Conservation (phyloP, 1,140 invertebrate genomes). For the Medauroidea extradentata region DNA sequence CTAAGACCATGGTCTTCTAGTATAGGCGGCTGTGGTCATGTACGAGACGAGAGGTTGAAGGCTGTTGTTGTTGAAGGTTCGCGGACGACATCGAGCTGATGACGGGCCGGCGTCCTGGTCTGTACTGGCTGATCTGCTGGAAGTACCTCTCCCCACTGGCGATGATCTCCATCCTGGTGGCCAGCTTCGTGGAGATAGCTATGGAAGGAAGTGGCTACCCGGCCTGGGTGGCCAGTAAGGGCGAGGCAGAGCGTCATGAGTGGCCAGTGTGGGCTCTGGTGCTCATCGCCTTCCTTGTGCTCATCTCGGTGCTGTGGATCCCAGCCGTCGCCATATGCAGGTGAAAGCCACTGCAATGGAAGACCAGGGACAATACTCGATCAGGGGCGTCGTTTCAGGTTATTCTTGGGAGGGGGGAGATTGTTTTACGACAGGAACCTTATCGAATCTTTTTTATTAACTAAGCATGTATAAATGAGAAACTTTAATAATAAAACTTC, state of each 20-base stretch:
- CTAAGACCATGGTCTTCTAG: too few species aligned
- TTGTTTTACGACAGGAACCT: too few species aligned
- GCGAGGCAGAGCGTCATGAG: slow-evolving; percentile 63
- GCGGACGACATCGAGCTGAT: slow-evolving; percentile 92
- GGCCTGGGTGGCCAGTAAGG: slow-evolving; percentile 74
- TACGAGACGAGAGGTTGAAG: too few species aligned
- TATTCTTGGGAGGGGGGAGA: too few species aligned
- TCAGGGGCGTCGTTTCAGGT: too few species aligned
- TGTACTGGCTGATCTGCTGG: slow-evolving; percentile 93
- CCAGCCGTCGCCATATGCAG: slow-evolving; percentile 76
- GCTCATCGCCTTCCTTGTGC: slow-evolving; percentile 69
- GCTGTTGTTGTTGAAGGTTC: too few species aligned
- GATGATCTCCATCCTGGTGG: slow-evolving; percentile 82
- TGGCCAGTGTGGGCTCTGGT: slow-evolving; percentile 78
- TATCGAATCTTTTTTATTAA: too few species aligned
- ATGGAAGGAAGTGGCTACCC: slow-evolving; percentile 78
- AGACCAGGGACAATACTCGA: not conserved
- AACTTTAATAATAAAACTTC: too few species aligned
- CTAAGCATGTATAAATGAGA: too few species aligned
- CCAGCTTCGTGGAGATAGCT: slow-evolving; percentile 78
- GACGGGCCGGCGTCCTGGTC: slow-evolving; percentile 79
- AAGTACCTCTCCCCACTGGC: slow-evolving; percentile 87
- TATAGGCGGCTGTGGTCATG: too few species aligned
- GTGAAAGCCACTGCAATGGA: slow-evolving; percentile 43
- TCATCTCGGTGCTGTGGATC: slow-evolving; percentile 83